Percentiles rank a stretch among this genome's conserved stretches.
Evolutionary conservation across 1,140 invertebrate species (phyloP).

Genomic region (Nylanderia fulva): DNA sequence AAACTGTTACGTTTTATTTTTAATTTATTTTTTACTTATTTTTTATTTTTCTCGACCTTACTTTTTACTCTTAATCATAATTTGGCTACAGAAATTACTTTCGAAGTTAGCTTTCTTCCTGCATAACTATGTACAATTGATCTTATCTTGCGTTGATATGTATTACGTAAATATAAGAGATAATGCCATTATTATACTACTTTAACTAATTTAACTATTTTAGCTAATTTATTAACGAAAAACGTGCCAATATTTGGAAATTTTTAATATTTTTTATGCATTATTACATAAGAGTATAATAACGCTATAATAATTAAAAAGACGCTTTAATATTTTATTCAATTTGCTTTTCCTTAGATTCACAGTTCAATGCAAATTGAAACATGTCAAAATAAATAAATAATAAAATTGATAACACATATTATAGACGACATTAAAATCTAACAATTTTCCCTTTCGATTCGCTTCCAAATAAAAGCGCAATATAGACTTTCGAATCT

Average conservation of each 20-base stretch:
- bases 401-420: background rate
- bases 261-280: background rate
- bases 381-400: background rate
- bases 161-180: constrained; percentile 16
- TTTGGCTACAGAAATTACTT: background rate
- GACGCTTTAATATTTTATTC: background rate
- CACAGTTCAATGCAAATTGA: background rate
- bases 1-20: no score
- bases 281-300: background rate
- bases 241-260: constrained; percentile 17
- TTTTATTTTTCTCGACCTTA: no score
- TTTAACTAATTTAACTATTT: no score
- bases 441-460: background rate
- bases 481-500: background rate
- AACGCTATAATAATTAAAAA: background rate
- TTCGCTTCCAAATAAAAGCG: background rate
- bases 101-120: background rate
- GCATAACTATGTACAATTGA: background rate
- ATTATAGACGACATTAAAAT: background rate
- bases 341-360: background rate
- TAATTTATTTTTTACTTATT: no score
- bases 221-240: background rate
- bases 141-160: constrained; percentile 19
- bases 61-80: no score
- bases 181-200: background rate